Conservation (phyloP, 2,888 invertebrate genomes). For the Zhengitettix transpicula region DNA sequence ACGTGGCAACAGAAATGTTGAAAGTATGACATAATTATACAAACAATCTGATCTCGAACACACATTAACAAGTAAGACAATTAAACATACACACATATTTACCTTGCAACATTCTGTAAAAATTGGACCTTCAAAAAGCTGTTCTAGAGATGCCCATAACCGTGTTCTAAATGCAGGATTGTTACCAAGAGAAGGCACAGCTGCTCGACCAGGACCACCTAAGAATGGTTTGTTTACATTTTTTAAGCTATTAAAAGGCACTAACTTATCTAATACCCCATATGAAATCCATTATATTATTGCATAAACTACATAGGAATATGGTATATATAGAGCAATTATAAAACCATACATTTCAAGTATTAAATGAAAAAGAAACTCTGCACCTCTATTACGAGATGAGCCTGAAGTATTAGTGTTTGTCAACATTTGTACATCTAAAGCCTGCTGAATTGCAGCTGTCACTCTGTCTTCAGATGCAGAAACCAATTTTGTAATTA, state of each 20-base stretch:
- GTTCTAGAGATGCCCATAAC: constrained; percentile 81
- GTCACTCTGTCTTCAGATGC: constrained; percentile 22
- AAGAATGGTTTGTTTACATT: neutral
- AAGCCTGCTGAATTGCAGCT: constrained; percentile 27
- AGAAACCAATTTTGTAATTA: constrained; percentile 29
- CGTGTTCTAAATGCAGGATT: constrained; percentile 42
- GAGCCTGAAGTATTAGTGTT: constrained; percentile 8
- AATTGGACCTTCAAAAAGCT: constrained; percentile 60
- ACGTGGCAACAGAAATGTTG: too few relatives aligned
- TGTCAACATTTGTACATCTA: constrained; percentile 27
- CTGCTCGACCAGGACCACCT: constrained; percentile 37
- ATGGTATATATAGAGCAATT: too few relatives aligned
- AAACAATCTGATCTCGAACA: too few relatives aligned
- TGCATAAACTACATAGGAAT: too few relatives aligned
- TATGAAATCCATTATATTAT: too few relatives aligned
- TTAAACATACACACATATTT: constrained; percentile 1
- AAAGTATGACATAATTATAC: too few relatives aligned
- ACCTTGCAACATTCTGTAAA: constrained; percentile 56
- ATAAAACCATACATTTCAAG: too few relatives aligned
- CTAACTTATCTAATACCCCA: too few relatives aligned
- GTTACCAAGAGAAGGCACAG: constrained; percentile 37
- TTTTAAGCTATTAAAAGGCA: too few relatives aligned
- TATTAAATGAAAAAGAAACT: too few relatives aligned
- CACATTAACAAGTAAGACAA: too few relatives aligned
- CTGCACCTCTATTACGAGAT: neutral